Conservation (phyloP, 2,888 invertebrate species). For the Cabera pusaria region DNA sequence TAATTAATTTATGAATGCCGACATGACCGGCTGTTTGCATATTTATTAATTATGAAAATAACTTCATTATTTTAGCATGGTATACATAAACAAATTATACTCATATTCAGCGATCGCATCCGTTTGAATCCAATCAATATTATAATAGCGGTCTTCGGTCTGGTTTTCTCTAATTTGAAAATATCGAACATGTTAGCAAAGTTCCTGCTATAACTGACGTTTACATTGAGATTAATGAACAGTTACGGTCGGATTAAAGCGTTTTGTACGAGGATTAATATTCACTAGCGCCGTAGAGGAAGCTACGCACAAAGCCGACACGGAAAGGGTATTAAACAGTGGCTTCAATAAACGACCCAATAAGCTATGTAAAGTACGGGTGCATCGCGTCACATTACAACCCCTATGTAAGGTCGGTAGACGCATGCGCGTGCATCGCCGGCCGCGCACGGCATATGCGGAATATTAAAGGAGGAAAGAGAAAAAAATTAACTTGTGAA, state of each 20-base stretch:
- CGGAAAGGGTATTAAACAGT: conserved; percentile 78
- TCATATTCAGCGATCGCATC: too few relatives aligned
- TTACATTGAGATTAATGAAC: conserved; percentile 66
- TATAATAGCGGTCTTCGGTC: too few relatives aligned
- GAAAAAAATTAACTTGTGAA: conserved; percentile 84
- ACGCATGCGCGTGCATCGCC: conserved; percentile 80
- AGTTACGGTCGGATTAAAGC: conserved; percentile 54
- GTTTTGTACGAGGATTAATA: conserved; percentile 70
- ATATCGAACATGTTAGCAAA: too few relatives aligned
- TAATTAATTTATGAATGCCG: too few relatives aligned
- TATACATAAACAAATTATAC: too few relatives aligned
- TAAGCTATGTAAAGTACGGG: conserved; percentile 81
- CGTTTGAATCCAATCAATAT: too few relatives aligned
- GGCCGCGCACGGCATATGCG: conserved; percentile 80
- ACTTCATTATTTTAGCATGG: too few relatives aligned
- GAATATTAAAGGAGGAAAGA: conserved; percentile 83
- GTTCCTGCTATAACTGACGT: conserved; percentile 33
- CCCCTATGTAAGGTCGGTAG: conserved; percentile 63
- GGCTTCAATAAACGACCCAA: conserved; percentile 79
- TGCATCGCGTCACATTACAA: conserved; percentile 80
- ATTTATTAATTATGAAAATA: too few relatives aligned
- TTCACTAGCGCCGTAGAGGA: conserved; percentile 58
- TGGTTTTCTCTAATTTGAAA: too few relatives aligned
- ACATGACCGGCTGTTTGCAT: too few relatives aligned
- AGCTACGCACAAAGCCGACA: conserved; percentile 73